A percentile compares a stretch with the other conserved stretches of the same genome.
These are phyloP conservation scores for Sitodiplosis mosellana DNA, from an alignment of 1,140 invertebrate genomes.

Conservation along the genomic window DNA sequence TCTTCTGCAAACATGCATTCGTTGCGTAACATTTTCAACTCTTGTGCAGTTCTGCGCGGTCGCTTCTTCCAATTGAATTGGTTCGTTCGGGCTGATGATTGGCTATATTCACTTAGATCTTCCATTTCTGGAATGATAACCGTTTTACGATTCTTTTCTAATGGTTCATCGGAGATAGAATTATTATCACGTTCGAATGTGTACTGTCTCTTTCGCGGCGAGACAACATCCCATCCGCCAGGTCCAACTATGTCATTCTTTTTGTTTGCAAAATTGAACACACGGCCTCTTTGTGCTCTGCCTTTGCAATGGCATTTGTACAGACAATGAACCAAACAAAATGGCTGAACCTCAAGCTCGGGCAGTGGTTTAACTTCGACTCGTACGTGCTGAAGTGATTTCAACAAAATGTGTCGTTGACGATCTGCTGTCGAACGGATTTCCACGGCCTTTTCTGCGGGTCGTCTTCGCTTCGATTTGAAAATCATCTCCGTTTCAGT, in stretches of 20 bases:
- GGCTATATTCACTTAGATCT: background rate
- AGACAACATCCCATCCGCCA: no score
- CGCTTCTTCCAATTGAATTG: background rate
- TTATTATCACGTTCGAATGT: background rate
- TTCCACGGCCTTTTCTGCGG: background rate
- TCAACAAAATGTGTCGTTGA: background rate
- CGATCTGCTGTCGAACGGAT: slow-evolving; percentile 3
- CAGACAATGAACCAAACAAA: slow-evolving; percentile 21
- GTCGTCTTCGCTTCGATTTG: background rate
- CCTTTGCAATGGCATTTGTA: slow-evolving; percentile 24
- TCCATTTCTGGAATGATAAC: no score
- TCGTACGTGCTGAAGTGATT: slow-evolving; percentile 10
- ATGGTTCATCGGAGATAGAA: background rate
- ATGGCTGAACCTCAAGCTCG: slow-evolving; percentile 16
- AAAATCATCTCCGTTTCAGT: background rate
- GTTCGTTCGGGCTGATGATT: background rate
- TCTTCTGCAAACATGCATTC: background rate
- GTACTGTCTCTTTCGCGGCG: background rate
- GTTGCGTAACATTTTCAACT: background rate
- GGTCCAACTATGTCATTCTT: background rate
- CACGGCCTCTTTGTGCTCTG: slow-evolving; percentile 11
- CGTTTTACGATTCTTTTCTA: background rate
- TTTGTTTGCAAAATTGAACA: slow-evolving; percentile 16
- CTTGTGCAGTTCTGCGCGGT: background rate
- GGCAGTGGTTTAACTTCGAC: slow-evolving; percentile 13